Evolutionary conservation across 2,113 vertebrate species (phyloP), one percentile per base, ranked within the genome.

Genomic region (Tachysurus fulvidraco): DNA sequence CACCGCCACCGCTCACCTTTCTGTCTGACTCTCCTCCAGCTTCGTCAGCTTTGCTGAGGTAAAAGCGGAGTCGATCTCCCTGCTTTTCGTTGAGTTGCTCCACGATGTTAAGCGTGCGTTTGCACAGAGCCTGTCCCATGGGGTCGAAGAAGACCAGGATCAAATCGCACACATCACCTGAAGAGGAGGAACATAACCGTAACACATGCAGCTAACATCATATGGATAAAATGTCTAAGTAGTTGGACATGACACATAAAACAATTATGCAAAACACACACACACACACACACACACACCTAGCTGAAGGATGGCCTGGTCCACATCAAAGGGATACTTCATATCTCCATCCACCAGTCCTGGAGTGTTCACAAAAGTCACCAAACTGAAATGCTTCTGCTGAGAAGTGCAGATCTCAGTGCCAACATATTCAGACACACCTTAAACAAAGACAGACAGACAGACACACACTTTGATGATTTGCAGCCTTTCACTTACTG

Each of bases 311-410:
- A 97, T 88, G 2, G 95, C 94, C n/a, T 94, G 91, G 17, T 97
- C 96, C 78, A 97, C 95, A 28, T 96, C 95, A 88, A 97, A 96
- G 9, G 96, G 96, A 79, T 96, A 96, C 92, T 96, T 96, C 96
- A 96, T 96, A 74, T 96, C 96, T 0, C 95, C 96, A 0, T 97
- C 96, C 77, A 96, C 95, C 86, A 96, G 90, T 0, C 96, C 96
- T 0, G 96, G 96, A 0, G 95, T 95, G 89, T 96, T 96, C 85
- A 96, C 95, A 89, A 96, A 97, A 0, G 95, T 97, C 90, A 97
- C 94, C 90, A 97, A 89, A 88, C 94, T 95, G 91, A 97, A 96
- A 17, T 94, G 93, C 82, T 96, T 97, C 93, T 97, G 95, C 30
- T 94, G 92, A 0, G 96, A 96, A 0, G 96, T 96, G 91, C 95